These are phyloP conservation scores for Anastrepha ludens DNA, from an alignment of 1,140 invertebrate species.

Conservation along the genomic window DNA sequence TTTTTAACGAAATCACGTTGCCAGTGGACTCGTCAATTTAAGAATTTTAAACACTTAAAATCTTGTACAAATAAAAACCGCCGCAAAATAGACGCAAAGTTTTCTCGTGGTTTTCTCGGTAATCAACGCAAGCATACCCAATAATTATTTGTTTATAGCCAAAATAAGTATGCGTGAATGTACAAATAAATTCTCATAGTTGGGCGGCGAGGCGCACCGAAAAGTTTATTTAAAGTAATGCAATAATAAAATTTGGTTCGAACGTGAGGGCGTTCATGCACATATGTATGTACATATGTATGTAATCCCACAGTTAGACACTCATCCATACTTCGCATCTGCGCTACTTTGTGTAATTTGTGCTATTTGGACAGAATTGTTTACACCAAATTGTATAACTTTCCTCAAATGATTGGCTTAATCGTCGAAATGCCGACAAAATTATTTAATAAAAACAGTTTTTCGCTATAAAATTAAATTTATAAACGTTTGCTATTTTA, in stretches of 20 bases:
- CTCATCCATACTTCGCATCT: too few species aligned
- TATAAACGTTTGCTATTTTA: neutral
- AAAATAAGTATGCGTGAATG: neutral
- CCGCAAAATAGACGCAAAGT: neutral
- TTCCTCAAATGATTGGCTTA: constrained; percentile 1
- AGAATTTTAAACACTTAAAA: neutral
- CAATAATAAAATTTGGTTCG: constrained; percentile 21
- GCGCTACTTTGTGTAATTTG: neutral
- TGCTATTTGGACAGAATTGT: neutral
- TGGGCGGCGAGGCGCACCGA: neutral
- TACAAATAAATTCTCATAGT: neutral
- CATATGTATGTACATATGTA: neutral
- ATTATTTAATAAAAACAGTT: constrained; percentile 12
- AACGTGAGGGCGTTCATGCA: neutral
- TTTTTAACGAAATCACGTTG: too few species aligned
- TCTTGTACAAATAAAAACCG: neutral
- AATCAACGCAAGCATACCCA: too few species aligned
- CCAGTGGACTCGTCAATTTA: neutral
- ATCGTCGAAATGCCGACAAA: neutral
- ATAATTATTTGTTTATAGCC: neutral
- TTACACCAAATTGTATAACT: constrained; percentile 32
- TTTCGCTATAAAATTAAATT: neutral
- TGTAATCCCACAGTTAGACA: neutral
- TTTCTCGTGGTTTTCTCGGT: neutral
- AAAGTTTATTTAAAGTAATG: constrained; percentile 30